Conservation (phyloP, 2,888 invertebrate genomes). For the Lepeophtheirus nordmannii region DNA sequence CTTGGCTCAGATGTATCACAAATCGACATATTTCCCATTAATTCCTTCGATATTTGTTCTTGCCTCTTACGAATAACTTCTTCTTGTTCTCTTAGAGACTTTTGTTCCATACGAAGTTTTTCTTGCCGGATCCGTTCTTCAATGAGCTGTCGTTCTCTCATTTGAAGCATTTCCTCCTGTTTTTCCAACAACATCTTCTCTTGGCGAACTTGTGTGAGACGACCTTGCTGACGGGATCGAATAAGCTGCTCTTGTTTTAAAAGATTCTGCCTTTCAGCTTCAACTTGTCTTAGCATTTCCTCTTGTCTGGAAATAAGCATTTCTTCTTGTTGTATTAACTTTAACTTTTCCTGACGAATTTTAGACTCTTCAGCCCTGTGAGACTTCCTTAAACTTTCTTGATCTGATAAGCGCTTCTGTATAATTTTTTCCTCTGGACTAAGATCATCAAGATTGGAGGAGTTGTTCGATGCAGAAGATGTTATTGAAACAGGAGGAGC, state of each 20-base stretch:
- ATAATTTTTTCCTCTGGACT: constrained; percentile 23
- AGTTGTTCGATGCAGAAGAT: neutral
- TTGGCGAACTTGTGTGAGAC: constrained; percentile 20
- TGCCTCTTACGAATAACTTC: constrained; percentile 23
- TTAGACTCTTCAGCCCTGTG: constrained; percentile 19
- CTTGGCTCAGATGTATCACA: neutral
- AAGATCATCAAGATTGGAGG: neutral
- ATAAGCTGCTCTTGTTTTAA: constrained; percentile 24
- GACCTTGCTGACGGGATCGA: constrained; percentile 15
- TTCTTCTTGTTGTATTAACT: constrained; percentile 24
- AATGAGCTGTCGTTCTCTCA: constrained; percentile 18
- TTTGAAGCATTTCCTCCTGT: constrained; percentile 23
- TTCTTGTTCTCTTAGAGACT: constrained; percentile 19
- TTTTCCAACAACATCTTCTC: constrained; percentile 22
- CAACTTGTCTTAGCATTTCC: constrained; percentile 23
- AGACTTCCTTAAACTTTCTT: constrained; percentile 17
- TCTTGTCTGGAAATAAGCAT: constrained; percentile 19
- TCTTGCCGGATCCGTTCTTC: constrained; percentile 20
- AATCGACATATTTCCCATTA: constrained; percentile 3
- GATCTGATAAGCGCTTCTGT: constrained; percentile 16
- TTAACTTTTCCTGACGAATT: constrained; percentile 24
- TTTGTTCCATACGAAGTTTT: constrained; percentile 18
- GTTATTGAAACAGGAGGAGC: neutral
- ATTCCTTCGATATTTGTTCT: constrained; percentile 23
- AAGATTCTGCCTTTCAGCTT: constrained; percentile 17